phyloP scores from a whole-genome alignment of 2,888 invertebrate species.

The Eupithecia pulchellata region DNA sequence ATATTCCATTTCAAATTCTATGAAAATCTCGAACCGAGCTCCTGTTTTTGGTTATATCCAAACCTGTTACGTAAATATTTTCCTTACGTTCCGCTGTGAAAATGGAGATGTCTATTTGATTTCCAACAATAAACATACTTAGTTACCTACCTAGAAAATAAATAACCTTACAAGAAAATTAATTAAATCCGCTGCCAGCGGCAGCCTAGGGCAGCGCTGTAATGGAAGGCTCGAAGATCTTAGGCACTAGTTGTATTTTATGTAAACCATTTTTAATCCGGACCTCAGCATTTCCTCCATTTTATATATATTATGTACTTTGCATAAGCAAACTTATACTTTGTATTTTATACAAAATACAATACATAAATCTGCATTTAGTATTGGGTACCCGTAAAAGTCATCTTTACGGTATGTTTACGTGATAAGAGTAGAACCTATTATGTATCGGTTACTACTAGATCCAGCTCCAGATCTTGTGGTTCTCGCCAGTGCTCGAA shows the following conservation, averaged over 20 bases:
- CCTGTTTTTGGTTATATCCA: neutral
- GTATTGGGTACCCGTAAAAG: neutral
- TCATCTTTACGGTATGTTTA: no score
- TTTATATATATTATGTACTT: no score
- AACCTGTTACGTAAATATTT: slow-evolving; percentile 1
- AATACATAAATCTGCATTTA: neutral
- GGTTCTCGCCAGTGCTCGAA: no score
- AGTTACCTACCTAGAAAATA: neutral
- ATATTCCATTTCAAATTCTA: neutral
- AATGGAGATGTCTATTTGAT: neutral
- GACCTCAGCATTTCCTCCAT: neutral
- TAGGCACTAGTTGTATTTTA: neutral
- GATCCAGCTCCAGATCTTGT: no score
- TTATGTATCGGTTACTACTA: no score
- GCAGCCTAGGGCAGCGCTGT: neutral
- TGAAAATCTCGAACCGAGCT: neutral
- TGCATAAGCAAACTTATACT: no score
- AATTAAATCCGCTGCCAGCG: neutral
- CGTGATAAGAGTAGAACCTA: no score
- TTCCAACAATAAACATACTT: neutral
- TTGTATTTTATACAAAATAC: no score
- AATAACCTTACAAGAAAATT: neutral
- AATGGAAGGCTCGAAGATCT: neutral
- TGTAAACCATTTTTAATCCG: neutral
- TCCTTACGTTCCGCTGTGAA: neutral